Conservation (phyloP, 2,113 vertebrate species). For the Smithornis capensis region DNA sequence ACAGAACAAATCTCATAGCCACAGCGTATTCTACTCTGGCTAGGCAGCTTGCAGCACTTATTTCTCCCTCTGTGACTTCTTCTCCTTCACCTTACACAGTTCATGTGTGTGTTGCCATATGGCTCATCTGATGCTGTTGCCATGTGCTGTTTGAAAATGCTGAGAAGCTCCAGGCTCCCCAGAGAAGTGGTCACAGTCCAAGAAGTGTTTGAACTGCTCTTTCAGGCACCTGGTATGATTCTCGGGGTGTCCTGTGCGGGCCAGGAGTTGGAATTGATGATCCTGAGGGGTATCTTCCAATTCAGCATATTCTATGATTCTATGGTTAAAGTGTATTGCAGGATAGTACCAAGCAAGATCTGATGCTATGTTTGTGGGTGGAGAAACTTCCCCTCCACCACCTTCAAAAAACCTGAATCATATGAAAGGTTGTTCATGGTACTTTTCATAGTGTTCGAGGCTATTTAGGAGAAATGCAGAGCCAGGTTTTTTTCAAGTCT, state of each 20-base stretch:
- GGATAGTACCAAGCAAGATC: not conserved
- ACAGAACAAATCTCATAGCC: not conserved
- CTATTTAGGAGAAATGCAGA: not conserved
- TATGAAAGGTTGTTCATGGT: not conserved
- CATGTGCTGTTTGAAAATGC: not conserved
- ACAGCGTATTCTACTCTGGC: not conserved
- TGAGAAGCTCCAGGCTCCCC: not conserved
- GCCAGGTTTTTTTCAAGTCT: not conserved
- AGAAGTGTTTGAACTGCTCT: not conserved
- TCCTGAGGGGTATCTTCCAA: not conserved
- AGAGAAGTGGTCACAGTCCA: not conserved
- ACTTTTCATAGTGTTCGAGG: not conserved
- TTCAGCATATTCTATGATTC: not conserved
- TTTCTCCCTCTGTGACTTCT: not conserved
- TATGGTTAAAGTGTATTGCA: not conserved
- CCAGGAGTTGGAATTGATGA: not conserved
- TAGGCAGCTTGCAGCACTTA: not conserved
- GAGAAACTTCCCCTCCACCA: not conserved
- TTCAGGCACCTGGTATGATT: not conserved
- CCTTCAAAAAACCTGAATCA: not conserved
- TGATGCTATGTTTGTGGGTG: not conserved
- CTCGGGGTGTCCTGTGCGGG: not conserved
- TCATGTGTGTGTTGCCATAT: not conserved
- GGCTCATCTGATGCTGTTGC: not conserved
- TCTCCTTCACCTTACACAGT: not conserved